These are phyloP conservation scores for Leucoma salicis DNA, from an alignment of 2,888 invertebrate genomes.

Conservation along the genomic window DNA sequence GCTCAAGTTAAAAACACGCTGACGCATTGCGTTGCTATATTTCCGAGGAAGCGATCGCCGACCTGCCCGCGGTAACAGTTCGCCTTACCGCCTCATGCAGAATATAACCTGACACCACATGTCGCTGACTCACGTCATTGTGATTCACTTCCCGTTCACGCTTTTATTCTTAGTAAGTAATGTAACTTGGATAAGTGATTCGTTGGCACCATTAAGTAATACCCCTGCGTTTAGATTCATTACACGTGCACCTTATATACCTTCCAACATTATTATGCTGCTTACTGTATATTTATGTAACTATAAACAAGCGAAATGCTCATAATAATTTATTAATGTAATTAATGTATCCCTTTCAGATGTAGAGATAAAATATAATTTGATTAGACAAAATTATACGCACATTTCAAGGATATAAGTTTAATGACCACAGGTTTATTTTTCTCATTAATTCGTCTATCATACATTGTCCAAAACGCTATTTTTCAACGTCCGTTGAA, in stretches of 20 bases:
- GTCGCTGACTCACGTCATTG: constrained; percentile 56
- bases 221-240: constrained; percentile 1
- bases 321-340: too few relatives aligned
- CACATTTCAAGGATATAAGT: too few relatives aligned
- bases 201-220: constrained; percentile 20
- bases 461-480: too few relatives aligned
- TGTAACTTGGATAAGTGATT: constrained; percentile 31
- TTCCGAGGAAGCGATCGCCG: constrained; percentile 49
- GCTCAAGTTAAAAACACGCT: constrained; percentile 57
- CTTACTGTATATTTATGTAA: too few relatives aligned
- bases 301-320: too few relatives aligned
- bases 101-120: constrained; percentile 59
- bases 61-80: constrained; percentile 41
- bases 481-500: too few relatives aligned
- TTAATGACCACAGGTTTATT: too few relatives aligned
- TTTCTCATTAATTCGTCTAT: too few relatives aligned
- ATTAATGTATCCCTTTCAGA: too few relatives aligned
- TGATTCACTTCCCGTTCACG: constrained; percentile 62
- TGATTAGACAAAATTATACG: too few relatives aligned
- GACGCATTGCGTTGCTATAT: constrained; percentile 57
- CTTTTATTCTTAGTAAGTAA: constrained; percentile 48
- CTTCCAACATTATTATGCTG: too few relatives aligned
- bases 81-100: constrained; percentile 50
- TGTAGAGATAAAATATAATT: too few relatives aligned
- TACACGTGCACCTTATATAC: neutral